Evolutionary conservation across 2,113 vertebrate genomes (phyloP).

Genomic region (Pleuronectes platessa): DNA sequence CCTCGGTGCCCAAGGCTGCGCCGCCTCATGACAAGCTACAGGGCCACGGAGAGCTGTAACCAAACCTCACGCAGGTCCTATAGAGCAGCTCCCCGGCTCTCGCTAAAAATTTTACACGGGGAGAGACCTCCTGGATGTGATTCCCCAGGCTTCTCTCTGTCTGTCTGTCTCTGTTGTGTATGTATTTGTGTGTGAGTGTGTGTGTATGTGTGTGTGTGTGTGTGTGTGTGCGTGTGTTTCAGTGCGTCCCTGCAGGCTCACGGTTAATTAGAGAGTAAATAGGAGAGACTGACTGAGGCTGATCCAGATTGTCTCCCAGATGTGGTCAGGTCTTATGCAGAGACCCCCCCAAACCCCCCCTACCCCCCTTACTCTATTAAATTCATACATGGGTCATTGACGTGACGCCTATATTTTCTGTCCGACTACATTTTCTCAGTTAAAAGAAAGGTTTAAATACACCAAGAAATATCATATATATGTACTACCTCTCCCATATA

Average conservation of each 20-base stretch:
- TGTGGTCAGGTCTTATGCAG: constrained; percentile 53
- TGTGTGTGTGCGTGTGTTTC: constrained; percentile 23
- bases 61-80: constrained; percentile 40
- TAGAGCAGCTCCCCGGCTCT: constrained; percentile 36
- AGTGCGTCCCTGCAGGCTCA: constrained; percentile 36
- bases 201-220: constrained; percentile 15
- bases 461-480: too few species aligned
- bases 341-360: too few species aligned
- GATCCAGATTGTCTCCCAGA: constrained; percentile 57
- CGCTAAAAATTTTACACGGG: constrained; percentile 32
- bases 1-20: constrained; percentile 62
- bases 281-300: constrained; percentile 35
- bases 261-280: constrained; percentile 51
- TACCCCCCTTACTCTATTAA: not conserved
- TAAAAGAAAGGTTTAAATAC: too few species aligned
- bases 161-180: not conserved
- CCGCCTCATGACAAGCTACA: constrained; percentile 51
- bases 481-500: too few species aligned
- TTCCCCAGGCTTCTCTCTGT: constrained; percentile 13
- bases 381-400: too few species aligned
- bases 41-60: constrained; percentile 60
- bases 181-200: constrained; percentile 15
- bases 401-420: too few species aligned
- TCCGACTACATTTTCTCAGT: too few species aligned
- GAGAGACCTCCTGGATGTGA: constrained; percentile 31